Percentiles rank a stretch among this genome's conserved stretches.
Conservation (phyloP, 2,797 vertebrate species). For the Muscicapa striata region DNA sequence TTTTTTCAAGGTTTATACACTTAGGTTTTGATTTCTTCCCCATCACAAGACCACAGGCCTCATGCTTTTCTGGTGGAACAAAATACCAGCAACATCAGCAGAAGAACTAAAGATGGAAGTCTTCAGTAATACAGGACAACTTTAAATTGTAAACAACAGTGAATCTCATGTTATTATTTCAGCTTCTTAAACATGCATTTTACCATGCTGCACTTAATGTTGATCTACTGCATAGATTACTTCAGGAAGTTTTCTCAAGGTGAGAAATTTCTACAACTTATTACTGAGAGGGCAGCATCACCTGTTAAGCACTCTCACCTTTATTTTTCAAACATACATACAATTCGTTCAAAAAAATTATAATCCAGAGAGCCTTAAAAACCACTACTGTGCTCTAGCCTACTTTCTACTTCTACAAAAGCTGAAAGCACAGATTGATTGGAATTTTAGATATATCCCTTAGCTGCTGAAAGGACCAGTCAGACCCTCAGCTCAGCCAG, state of each 20-base stretch:
- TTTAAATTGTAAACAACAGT: background rate
- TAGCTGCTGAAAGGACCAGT: background rate
- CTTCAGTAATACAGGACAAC: background rate
- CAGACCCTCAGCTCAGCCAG: background rate
- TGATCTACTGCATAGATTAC: background rate
- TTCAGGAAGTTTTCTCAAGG: background rate
- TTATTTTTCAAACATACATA: background rate
- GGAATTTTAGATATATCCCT: background rate
- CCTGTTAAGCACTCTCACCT: background rate
- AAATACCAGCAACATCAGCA: background rate
- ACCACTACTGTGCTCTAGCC: background rate
- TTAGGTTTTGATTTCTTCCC: background rate
- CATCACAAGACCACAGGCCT: background rate
- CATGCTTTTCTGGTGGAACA: background rate
- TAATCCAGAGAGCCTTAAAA: background rate
- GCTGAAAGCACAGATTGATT: background rate
- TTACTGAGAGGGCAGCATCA: background rate
- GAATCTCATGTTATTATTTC: background rate
- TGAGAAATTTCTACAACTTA: background rate
- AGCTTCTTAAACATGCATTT: background rate
- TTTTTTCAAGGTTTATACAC: background rate
- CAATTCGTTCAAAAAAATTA: background rate
- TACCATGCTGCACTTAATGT: background rate
- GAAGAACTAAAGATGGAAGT: background rate
- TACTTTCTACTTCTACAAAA: background rate